Percentiles rank a stretch among this genome's conserved stretches.
These are phyloP conservation scores for Daboia siamensis DNA, from an alignment of 2,113 vertebrate species.

Conservation along the genomic window DNA sequence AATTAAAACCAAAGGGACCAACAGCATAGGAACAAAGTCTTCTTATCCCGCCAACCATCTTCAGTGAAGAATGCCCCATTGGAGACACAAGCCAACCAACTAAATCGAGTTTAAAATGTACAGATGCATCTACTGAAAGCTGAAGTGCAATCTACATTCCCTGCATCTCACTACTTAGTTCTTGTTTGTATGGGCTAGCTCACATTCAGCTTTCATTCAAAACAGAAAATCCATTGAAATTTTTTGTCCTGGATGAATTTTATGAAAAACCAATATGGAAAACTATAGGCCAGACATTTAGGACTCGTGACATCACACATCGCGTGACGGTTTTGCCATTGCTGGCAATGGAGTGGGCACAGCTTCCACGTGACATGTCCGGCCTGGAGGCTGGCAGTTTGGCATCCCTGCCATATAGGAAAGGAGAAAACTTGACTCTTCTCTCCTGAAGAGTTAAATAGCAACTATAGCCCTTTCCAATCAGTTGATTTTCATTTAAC, in stretches of 20 bases:
- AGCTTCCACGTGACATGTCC: too few species aligned
- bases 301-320: too few species aligned
- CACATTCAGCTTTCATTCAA: not conserved
- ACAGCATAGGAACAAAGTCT: not conserved
- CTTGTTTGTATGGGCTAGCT: not conserved
- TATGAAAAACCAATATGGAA: not conserved
- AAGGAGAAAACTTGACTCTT: not conserved
- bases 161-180: not conserved
- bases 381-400: too few species aligned
- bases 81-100: not conserved
- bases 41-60: not conserved
- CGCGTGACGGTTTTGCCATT: too few species aligned
- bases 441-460: not conserved
- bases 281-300: not conserved
- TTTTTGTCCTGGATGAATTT: not conserved
- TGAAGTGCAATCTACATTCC: not conserved
- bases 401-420: not conserved
- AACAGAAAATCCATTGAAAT: not conserved
- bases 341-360: too few species aligned
- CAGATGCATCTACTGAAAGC: not conserved
- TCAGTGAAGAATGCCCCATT: not conserved
- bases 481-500: not conserved
- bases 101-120: not conserved
- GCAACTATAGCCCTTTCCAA: not conserved
- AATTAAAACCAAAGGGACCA: not conserved